Evolutionary conservation across 1,140 invertebrate genomes (phyloP), one percentile per base, ranked within the genome.

Genomic region (Anagrus nilaparvatae): DNA sequence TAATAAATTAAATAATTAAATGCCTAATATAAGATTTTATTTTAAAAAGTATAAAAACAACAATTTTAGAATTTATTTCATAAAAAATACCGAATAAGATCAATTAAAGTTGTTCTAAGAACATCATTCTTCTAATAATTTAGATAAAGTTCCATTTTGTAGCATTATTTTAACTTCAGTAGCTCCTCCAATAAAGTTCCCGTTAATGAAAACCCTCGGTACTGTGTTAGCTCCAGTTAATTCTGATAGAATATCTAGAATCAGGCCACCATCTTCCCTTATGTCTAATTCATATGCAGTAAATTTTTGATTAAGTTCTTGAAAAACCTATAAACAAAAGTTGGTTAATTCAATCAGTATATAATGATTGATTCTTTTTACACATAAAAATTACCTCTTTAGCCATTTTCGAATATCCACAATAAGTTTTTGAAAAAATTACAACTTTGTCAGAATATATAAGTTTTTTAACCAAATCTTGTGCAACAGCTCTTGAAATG

Each of bases 141-240:
- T n/a, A 2, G 36, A 35, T 3, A 68, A 39, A 41, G 63, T 57
- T 20, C 89, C 89, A 40, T 65, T 73, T 28, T 83, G 75, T 44
- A 77, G 76, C 34, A 90, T 54, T 21, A 72, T 71, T 53, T 84
- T 81, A 0, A 91, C 83, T 61, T 96, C 91, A 23, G 77, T 78
- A 7, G 91, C 90, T 38, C 92, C 92, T n/a, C 93, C 91, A 44
- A 96, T 74, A 59, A 81, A 96, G 55, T 84, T 79, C 20, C 87
- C 88, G 54, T 91, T 81, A 5, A 96, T 77, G 60, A 95, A 96
- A 1, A 96, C 89, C 53, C 91, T 74, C 0, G 92, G 92, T 10
- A 97, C 91, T 25, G 87, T 84, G 61, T 77, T 75, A 14, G 81
- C 84, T 43, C 89, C 91, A 21, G 91, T 94, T 10, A 94, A 77